Evolutionary conservation across 1,140 invertebrate genomes (phyloP).

Genomic region (Polypedilum vanderplanki): DNA sequence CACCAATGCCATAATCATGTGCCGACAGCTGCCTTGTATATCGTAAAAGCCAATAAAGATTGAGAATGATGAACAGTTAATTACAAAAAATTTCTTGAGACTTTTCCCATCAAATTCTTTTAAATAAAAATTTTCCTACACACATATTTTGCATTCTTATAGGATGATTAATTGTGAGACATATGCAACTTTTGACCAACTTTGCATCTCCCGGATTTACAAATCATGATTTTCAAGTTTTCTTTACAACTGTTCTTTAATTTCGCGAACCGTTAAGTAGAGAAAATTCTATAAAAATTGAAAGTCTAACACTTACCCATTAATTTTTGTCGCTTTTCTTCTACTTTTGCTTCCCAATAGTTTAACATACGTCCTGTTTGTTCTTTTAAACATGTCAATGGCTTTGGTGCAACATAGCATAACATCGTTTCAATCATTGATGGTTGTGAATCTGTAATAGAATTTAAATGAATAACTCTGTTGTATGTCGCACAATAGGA

Average conservation of each 20-base stretch:
- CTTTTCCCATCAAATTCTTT: not conserved
- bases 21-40: not conserved
- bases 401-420: slow-evolving; percentile 11
- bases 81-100: not conserved
- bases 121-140: not conserved
- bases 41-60: not conserved
- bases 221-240: too few relatives aligned
- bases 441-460: not conserved
- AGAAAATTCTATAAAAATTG: not conserved
- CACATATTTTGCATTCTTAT: not conserved
- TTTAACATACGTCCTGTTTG: not conserved
- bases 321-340: not conserved
- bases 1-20: not conserved
- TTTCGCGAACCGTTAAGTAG: too few relatives aligned
- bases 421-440: not conserved
- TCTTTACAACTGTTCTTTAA: not conserved
- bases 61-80: not conserved
- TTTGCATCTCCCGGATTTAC: too few relatives aligned
- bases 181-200: not conserved
- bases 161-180: not conserved
- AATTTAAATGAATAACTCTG: not conserved
- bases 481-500: not conserved
- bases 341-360: not conserved
- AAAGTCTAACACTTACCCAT: not conserved
- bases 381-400: not conserved